These are phyloP conservation scores for Elachura formosa DNA, from an alignment of 2,113 vertebrate species.

Conservation along the genomic window DNA sequence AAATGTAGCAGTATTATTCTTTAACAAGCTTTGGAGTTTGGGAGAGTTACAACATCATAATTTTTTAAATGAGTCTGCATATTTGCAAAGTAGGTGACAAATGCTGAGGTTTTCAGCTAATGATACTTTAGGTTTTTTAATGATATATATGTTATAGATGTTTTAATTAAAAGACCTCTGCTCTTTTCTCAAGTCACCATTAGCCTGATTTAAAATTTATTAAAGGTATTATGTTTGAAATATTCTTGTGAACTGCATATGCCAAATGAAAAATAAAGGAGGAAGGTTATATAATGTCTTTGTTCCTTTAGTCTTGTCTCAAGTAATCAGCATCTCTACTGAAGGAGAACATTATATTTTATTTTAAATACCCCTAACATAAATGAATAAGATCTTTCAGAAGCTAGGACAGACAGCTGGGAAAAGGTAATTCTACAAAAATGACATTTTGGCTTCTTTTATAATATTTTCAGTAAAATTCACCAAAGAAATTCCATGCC, in stretches of 20 bases:
- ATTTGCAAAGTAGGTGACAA: background rate
- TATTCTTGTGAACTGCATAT: background rate
- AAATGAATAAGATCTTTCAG: background rate
- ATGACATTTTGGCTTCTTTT: background rate
- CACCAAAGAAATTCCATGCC: background rate
- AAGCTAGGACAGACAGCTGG: background rate
- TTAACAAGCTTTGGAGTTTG: background rate
- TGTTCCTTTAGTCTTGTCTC: background rate
- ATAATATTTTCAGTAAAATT: background rate
- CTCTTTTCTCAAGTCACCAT: background rate
- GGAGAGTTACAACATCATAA: background rate
- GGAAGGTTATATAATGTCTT: background rate
- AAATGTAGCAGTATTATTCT: background rate
- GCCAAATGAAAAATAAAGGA: background rate
- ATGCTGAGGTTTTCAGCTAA: background rate
- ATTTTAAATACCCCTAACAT: background rate
- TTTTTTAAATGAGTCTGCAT: background rate
- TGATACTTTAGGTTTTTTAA: background rate
- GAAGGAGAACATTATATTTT: background rate
- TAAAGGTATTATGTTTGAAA: background rate
- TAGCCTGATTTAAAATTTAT: background rate
- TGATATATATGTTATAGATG: background rate
- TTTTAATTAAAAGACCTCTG: background rate
- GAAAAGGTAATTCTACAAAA: background rate
- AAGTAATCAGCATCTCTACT: background rate